These are phyloP conservation scores for Wasmannia auropunctata DNA, from an alignment of 1,140 invertebrate genomes.

Conservation along the genomic window DNA sequence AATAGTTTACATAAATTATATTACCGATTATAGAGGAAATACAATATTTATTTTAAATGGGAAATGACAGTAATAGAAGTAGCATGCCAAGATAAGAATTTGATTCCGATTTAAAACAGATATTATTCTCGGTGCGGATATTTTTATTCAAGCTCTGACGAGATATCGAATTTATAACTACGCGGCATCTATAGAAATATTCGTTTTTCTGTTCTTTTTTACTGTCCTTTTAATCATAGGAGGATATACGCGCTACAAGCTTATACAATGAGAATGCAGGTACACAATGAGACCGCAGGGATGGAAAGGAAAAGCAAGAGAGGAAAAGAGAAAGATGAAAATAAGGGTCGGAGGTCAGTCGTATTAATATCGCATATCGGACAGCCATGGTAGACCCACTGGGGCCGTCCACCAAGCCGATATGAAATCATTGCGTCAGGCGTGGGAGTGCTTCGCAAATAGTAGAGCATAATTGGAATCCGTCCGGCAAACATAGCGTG, in stretches of 20 bases:
- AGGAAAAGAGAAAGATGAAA: conserved; percentile 1
- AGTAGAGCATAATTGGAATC: conserved; percentile 83
- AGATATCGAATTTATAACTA: conserved; percentile 26
- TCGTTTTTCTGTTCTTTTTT: background rate
- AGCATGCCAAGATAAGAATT: background rate
- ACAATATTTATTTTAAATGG: background rate
- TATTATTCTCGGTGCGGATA: conserved; percentile 11
- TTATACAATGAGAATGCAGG: conserved; percentile 64
- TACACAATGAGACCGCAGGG: conserved; percentile 29
- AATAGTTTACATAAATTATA: conserved; percentile 9
- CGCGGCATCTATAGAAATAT: background rate
- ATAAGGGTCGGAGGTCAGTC: conserved; percentile 70
- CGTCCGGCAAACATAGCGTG: conserved; percentile 78
- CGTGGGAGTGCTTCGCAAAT: conserved; percentile 84
- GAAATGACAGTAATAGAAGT: background rate
- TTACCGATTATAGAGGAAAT: background rate
- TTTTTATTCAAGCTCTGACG: conserved; percentile 8
- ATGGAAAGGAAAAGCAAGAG: background rate
- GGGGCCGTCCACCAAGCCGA: conserved; percentile 67
- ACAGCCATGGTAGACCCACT: conserved; percentile 61
- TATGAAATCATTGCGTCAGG: conserved; percentile 81
- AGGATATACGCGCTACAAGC: conserved; percentile 46
- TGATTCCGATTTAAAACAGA: background rate
- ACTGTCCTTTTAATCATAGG: conserved; percentile 33
- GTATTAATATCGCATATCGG: conserved; percentile 80